Evolutionary conservation across 1,140 invertebrate genomes (phyloP), one percentile per base, ranked within the genome.

Genomic region (Ladona fulva): DNA sequence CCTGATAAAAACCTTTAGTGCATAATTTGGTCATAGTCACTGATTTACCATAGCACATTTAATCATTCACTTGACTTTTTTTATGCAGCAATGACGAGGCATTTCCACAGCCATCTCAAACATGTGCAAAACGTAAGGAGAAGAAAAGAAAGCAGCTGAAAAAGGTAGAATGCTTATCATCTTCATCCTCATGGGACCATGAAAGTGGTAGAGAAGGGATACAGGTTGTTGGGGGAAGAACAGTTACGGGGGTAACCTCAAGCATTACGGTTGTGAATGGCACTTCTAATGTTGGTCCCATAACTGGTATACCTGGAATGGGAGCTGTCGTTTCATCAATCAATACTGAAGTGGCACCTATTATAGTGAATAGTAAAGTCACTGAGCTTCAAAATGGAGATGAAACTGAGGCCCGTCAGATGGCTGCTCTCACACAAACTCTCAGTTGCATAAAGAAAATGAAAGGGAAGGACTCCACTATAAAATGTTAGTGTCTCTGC

Each of bases 121-220:
- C 52, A 22, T 66, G 85, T 77, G 84, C 84, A 76, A 88, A 87
- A 79, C 83, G 84, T 25, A 86, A 83, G 79, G 82, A 86, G 42
- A 88, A 87, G 80, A 86, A 87, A 12, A 83, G 87, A 77, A 88
- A 88, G 82, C 86, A 87, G 82, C 88, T 88, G 80, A 87, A 88
- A 19, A 86, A 86, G 77, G 74, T 80, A 24, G 75, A 78, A 59
- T 79, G 81, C 59, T 25, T 77, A 44, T 29, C 80, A 14, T 82
- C 81, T 37, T 74, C 75, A 42, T 66, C 42, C 11, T 80, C 81
- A 74, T 79, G 80, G 79, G 79, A 81, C 66, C 80, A 79, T 74
- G 75, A 29, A 80, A 82, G 81, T 85, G 84, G 85, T 82, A 85
- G 79, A 85, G 85, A 80, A 77, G 81, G 78, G 81, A 82, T 82